Percentiles rank a stretch among this genome's conserved stretches.
Conservation (phyloP, 2,113 vertebrate genomes). For the Pyxicephalus adspersus region DNA sequence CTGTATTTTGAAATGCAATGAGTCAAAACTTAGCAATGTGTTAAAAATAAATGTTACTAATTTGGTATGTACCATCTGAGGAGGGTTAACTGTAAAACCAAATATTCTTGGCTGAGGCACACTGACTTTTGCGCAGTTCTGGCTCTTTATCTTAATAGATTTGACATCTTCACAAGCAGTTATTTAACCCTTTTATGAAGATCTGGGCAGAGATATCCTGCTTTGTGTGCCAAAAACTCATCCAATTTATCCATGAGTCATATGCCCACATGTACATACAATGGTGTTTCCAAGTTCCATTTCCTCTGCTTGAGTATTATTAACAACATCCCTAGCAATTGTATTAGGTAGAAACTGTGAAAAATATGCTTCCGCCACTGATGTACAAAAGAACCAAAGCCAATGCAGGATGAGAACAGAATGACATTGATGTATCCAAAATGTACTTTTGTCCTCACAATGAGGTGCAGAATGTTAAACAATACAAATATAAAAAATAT, state of each 20-base stretch:
- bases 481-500: too few relatives aligned
- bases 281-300: slow-evolving; percentile 2
- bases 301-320: neutral
- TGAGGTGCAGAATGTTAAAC: too few relatives aligned
- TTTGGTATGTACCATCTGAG: slow-evolving; percentile 66
- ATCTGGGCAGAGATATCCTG: slow-evolving; percentile 11
- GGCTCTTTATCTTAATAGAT: slow-evolving; percentile 22
- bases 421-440: too few relatives aligned
- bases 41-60: slow-evolving; percentile 69
- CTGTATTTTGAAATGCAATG: slow-evolving; percentile 69
- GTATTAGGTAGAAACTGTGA: neutral
- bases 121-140: slow-evolving; percentile 35
- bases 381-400: neutral
- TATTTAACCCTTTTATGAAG: slow-evolving; percentile 38
- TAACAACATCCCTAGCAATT: neutral
- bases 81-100: slow-evolving; percentile 61
- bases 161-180: slow-evolving; percentile 39
- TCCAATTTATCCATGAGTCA: slow-evolving; percentile 31
- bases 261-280: slow-evolving; percentile 25
- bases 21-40: slow-evolving; percentile 73
- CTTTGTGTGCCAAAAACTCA: slow-evolving; percentile 7
- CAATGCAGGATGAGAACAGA: too few relatives aligned
- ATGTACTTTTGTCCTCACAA: too few relatives aligned
- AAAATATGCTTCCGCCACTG: neutral
- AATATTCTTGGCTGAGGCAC: slow-evolving; percentile 56